These are phyloP conservation scores for Urocynchramus pylzowi DNA, from an alignment of 2,113 vertebrate species.

Conservation along the genomic window DNA sequence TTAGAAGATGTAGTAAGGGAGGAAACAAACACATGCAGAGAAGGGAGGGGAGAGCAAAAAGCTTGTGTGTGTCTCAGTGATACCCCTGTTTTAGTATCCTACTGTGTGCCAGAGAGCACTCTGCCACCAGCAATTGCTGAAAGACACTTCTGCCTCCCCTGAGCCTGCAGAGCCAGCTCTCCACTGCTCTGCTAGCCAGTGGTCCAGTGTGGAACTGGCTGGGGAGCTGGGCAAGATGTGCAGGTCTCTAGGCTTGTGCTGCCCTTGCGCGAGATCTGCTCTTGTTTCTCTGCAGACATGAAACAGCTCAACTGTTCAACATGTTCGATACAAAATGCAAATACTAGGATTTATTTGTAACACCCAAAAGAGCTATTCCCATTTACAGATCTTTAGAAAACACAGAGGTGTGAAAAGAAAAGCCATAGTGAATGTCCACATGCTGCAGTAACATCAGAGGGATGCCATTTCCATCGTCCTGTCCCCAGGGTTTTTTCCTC, in stretches of 20 bases:
- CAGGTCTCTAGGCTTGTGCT: background rate
- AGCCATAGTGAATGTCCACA: background rate
- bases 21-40: background rate
- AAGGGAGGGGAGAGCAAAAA: background rate
- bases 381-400: background rate
- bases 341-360: background rate
- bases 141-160: background rate
- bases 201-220: background rate
- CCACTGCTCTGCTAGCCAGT: background rate
- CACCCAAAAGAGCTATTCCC: background rate
- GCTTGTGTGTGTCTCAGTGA: background rate
- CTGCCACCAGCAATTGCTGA: background rate
- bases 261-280: background rate
- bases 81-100: background rate
- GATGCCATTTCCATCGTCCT: rapidly evolving
- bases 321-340: background rate
- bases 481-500: background rate
- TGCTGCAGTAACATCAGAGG: background rate
- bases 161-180: background rate
- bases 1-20: background rate
- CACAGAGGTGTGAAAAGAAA: background rate
- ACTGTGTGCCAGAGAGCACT: background rate
- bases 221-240: background rate
- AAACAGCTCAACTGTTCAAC: background rate
- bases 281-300: background rate